Evolutionary conservation across 2,888 invertebrate genomes (phyloP).

Genomic region (Heteromurus nitidus): DNA sequence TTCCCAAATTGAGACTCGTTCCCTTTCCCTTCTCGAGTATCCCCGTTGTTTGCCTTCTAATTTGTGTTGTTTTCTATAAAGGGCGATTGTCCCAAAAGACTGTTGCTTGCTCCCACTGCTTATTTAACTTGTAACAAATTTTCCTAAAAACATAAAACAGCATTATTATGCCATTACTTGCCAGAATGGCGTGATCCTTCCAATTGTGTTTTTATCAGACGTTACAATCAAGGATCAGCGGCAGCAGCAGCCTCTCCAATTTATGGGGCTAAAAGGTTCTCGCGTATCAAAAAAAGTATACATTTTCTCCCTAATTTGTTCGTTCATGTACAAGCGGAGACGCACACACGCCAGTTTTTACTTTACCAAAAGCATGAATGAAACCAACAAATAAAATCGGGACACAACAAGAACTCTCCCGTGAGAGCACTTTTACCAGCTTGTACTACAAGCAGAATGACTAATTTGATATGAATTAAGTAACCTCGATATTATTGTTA

Average conservation of each 20-base stretch:
- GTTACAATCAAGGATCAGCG: slow-evolving; percentile 22
- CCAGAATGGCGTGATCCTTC: slow-evolving; percentile 18
- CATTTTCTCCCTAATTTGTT: slow-evolving; percentile 37
- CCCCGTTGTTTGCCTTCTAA: no score
- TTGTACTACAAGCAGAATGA: slow-evolving; percentile 26
- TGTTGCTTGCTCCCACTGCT: neutral
- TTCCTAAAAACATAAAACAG: slow-evolving; percentile 10
- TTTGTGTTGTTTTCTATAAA: no score
- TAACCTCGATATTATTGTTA: no score
- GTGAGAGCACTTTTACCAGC: neutral
- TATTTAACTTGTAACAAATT: slow-evolving; percentile 20
- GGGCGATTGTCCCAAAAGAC: slow-evolving; percentile 25
- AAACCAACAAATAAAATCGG: neutral
- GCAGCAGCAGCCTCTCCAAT: slow-evolving; percentile 18
- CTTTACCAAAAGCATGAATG: no score
- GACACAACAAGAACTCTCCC: neutral
- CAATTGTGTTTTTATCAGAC: neutral
- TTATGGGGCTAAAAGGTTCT: slow-evolving; percentile 42
- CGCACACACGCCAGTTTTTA: slow-evolving; percentile 8
- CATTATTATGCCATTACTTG: neutral
- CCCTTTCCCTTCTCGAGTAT: no score
- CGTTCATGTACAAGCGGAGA: slow-evolving; percentile 4
- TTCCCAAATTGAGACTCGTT: no score
- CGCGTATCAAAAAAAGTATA: slow-evolving; percentile 40
- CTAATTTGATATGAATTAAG: slow-evolving; percentile 20